A percentile compares a stretch with the other conserved stretches of the same genome.
phyloP scores from a whole-genome alignment of 1,140 invertebrate genomes.

The Arion vulgaris region DNA sequence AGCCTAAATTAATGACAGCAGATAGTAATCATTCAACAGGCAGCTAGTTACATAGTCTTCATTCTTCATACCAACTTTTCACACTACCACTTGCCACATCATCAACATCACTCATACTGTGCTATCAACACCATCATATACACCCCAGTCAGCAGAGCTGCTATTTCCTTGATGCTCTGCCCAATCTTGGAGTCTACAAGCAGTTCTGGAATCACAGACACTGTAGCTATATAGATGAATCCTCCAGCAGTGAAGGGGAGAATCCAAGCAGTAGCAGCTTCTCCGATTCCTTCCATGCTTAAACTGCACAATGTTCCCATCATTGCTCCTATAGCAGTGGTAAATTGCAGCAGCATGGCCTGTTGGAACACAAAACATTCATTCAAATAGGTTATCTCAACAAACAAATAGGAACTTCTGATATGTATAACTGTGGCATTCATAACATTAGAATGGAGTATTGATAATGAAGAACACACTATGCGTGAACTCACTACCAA shows the following conservation, averaged over 20 bases:
- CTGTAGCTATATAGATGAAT: conserved; percentile 98
- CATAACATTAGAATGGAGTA: too few species aligned
- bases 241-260: conserved; percentile 97
- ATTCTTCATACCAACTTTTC: background rate
- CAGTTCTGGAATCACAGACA: conserved; percentile 93
- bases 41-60: background rate
- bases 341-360: conserved; percentile 92
- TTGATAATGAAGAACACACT: too few species aligned
- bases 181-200: conserved; percentile 85
- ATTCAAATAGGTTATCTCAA: too few species aligned
- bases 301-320: conserved; percentile 91
- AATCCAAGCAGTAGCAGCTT: conserved; percentile 86
- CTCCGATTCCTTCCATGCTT: conserved; percentile 78
- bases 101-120: conserved; percentile 80
- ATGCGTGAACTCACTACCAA: too few species aligned
- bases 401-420: too few species aligned
- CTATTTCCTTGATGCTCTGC: conserved; percentile 89
- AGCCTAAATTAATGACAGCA: too few species aligned
- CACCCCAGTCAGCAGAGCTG: conserved; percentile 86
- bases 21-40: background rate
- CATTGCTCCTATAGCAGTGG: conserved; percentile 94
- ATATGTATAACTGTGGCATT: too few species aligned
- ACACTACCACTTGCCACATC: background rate
- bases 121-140: conserved; percentile 95
- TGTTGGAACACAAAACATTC: conserved; percentile 66